Evolutionary conservation across 2,888 invertebrate genomes (phyloP), one percentile per base, ranked within the genome.

Genomic region (Apamea anceps): DNA sequence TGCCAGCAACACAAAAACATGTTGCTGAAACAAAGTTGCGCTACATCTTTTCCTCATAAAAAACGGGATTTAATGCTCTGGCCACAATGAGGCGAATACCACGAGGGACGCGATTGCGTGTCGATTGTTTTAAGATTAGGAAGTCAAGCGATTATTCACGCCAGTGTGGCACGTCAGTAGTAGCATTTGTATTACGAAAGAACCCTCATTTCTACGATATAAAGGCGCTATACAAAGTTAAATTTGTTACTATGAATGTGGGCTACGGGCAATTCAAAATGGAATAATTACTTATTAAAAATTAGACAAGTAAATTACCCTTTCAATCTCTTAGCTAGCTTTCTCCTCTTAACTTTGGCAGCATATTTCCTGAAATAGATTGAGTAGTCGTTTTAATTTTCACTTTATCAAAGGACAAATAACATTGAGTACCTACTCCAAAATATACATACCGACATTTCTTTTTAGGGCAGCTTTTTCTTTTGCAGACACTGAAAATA

Each of bases 391-490:
- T 32, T 65, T 66, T 67, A 45, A 67, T 45, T 70, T 68, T 21
- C 57, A 57, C 25, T 57, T 45, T 42, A 48, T 72, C 18, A 51
- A 51, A 63, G 15, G 15, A 5, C 6, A 21, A 32, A 37, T 54
- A 18, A 57, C 6, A 65, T 32, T 72, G 4, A 76, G 0, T 25
- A 51, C 13, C 70, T 70, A 6, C 37, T 42, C 25, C 21, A 65
- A 65, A 57, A 65, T 63, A 73, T 84, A 91, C 94, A 89, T 86
- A 95, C 96, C 93, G 92, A 89, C 94, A 94, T 91, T 92, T 94
- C 85, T 92, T 95, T 80, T 88, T 93, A 3, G 80, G 89, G 80
- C 96, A 96, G 2, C 90, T 84, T 89, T 91, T 94, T 82, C 83
- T 93, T 42, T 84, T 86, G 79, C 95, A 95, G n/a, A 93, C 75